phyloP scores from a whole-genome alignment of 2,797 vertebrate genomes.

The Eutrigla gurnardus region DNA sequence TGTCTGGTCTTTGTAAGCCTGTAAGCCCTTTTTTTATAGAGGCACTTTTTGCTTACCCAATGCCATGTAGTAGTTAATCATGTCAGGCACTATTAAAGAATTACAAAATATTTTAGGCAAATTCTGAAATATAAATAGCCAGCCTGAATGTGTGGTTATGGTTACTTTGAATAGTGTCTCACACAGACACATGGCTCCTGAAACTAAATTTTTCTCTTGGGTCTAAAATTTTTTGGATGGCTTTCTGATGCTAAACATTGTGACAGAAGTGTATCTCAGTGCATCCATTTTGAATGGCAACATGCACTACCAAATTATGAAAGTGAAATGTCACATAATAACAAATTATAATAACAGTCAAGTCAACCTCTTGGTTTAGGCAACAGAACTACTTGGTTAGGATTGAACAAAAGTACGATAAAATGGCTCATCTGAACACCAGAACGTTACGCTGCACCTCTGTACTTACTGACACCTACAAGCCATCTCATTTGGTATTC shows the following conservation, averaged over 20 bases:
- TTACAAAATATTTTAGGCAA: neutral
- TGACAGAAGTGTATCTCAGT: neutral
- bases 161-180: neutral
- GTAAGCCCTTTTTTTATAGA: neutral
- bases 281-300: too few relatives aligned
- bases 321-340: too few relatives aligned
- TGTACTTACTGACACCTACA: too few relatives aligned
- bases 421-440: too few relatives aligned
- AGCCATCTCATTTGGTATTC: too few relatives aligned
- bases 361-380: too few relatives aligned
- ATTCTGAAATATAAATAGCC: conserved; percentile 11
- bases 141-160: conserved; percentile 17
- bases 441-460: too few relatives aligned
- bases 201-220: neutral
- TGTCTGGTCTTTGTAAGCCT: conserved; percentile 15
- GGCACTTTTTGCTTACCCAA: neutral
- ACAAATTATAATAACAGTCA: too few relatives aligned
- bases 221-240: neutral
- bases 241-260: neutral
- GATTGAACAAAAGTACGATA: too few relatives aligned
- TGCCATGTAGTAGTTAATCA: neutral
- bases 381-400: too few relatives aligned
- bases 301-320: too few relatives aligned
- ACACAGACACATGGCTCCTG: neutral
- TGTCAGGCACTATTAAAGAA: conserved; percentile 2